A percentile compares a stretch with the other conserved stretches of the same genome.
phyloP scores from a whole-genome alignment of 2,113 vertebrate genomes.

The Hypomesus transpacificus region DNA sequence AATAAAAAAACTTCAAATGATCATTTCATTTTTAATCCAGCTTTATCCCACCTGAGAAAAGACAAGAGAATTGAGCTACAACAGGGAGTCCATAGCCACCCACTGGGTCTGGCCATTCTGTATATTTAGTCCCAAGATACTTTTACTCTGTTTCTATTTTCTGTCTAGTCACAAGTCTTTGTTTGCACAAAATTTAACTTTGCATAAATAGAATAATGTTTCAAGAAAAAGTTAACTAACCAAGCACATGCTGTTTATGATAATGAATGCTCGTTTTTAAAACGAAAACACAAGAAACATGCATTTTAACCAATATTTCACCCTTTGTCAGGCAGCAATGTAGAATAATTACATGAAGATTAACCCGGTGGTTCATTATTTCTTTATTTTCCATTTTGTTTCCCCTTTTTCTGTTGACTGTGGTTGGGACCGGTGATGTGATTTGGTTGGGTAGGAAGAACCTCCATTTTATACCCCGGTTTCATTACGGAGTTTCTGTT shows the following conservation, averaged over 20 bases:
- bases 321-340: slow-evolving; percentile 61
- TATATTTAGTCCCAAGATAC: slow-evolving; percentile 8
- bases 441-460: slow-evolving; percentile 56
- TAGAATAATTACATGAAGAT: slow-evolving; percentile 76
- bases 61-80: slow-evolving; percentile 3
- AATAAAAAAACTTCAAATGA: slow-evolving; percentile 4
- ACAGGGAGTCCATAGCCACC: slow-evolving; percentile 2
- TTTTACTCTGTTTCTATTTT: slow-evolving; percentile 3
- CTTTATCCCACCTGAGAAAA: slow-evolving; percentile 7
- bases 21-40: slow-evolving; percentile 12
- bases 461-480: slow-evolving; percentile 62
- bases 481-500: slow-evolving; percentile 65
- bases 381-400: slow-evolving; percentile 35
- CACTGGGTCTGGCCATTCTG: not conserved
- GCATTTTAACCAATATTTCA: slow-evolving; percentile 67
- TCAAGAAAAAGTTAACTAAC: slow-evolving; percentile 72
- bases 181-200: slow-evolving; percentile 10
- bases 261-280: slow-evolving; percentile 74
- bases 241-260: slow-evolving; percentile 79
- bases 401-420: slow-evolving; percentile 53
- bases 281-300: slow-evolving; percentile 49
- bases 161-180: slow-evolving; percentile 2
- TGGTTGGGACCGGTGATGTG: slow-evolving; percentile 58
- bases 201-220: slow-evolving; percentile 8
- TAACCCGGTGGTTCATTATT: slow-evolving; percentile 69